phyloP scores from a whole-genome alignment of 2,113 vertebrate species.

The Phyllostomus discolor region DNA sequence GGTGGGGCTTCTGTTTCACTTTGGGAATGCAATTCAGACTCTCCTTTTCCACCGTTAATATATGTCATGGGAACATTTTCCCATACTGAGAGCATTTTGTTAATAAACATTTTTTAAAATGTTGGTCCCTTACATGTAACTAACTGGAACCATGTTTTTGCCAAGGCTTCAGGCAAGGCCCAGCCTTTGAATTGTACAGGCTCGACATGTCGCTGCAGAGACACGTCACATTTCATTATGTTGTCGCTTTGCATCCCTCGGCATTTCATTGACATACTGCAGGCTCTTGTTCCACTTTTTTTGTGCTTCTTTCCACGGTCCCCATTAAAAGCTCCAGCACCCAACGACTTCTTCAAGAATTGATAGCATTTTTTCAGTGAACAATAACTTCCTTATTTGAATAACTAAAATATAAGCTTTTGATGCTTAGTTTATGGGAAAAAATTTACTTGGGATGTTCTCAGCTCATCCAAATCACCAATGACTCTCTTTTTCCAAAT shows the following conservation, averaged over 20 bases:
- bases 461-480: neutral
- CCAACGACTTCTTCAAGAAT: slow-evolving; percentile 50
- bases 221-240: slow-evolving; percentile 70
- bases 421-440: slow-evolving; percentile 26
- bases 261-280: slow-evolving; percentile 73
- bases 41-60: slow-evolving; percentile 47
- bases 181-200: slow-evolving; percentile 61
- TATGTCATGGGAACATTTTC: slow-evolving; percentile 49
- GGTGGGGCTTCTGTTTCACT: neutral
- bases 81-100: slow-evolving; percentile 58
- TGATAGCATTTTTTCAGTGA: slow-evolving; percentile 37
- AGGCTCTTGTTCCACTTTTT: slow-evolving; percentile 71
- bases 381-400: slow-evolving; percentile 58
- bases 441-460: neutral
- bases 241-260: slow-evolving; percentile 71
- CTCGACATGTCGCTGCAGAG: slow-evolving; percentile 75
- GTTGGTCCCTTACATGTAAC: slow-evolving; percentile 56
- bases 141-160: slow-evolving; percentile 75
- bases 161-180: slow-evolving; percentile 66
- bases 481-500: neutral
- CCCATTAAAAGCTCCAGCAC: slow-evolving; percentile 55
- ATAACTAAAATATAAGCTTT: slow-evolving; percentile 39
- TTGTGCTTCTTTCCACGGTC: slow-evolving; percentile 54
- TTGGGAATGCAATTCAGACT: slow-evolving; percentile 15
- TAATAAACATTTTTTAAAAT: slow-evolving; percentile 61